Base-by-base conservation (phyloP, 1,140 invertebrate genomes). In the Lucilia sericata region DNA sequence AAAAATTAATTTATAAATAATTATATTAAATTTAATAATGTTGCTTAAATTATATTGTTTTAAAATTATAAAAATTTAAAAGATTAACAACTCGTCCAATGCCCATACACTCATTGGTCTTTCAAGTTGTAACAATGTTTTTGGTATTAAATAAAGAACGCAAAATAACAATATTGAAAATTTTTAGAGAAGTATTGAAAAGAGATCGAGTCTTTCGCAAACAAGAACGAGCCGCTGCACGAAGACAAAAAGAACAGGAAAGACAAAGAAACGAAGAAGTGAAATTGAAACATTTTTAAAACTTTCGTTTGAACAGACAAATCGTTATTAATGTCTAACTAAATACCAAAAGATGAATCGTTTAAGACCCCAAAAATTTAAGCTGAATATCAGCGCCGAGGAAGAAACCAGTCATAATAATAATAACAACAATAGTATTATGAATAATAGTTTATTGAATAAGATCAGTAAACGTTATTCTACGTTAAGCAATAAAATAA, bases 401-500 rank as follows among this genome's bases (percentile, higher is more conserved):
- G 76, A 49, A 12, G 87, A 86, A 75, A 21, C 75, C 25, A 85
- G 85, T 78, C 87, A 87, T 74, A 83, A 85, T 55, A 83, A 88
- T 12, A 86, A 84, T 65, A 85, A 85, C 60, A 86, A 83, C 86
- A 86, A 78, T 49, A 84, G 74, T 9, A 49, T 2, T 21, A 85
- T 82, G 55, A 85, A 82, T 25, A 84, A 78, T 34, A 86, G 76
- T 47, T 87, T 91, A 4, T 85, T 91, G 0, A 84, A 83, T 70
- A 90, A 87, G 9, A 84, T 90, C 74, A 88, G 90, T 42, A 91
- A 91, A 84, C 88, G 90, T 1, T 91, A 91, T 80, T 90, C 90
- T 25, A 88, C 87, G 25, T 85, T 91, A 25, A 88, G 88, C 47
- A 87, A 88, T 78, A 88, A 88, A 36, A 86, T 90, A 30, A 86